Percentiles rank a stretch among this genome's conserved stretches.
Evolutionary conservation across 2,797 vertebrate species (phyloP).

Genomic region (Decapterus maruadsi): DNA sequence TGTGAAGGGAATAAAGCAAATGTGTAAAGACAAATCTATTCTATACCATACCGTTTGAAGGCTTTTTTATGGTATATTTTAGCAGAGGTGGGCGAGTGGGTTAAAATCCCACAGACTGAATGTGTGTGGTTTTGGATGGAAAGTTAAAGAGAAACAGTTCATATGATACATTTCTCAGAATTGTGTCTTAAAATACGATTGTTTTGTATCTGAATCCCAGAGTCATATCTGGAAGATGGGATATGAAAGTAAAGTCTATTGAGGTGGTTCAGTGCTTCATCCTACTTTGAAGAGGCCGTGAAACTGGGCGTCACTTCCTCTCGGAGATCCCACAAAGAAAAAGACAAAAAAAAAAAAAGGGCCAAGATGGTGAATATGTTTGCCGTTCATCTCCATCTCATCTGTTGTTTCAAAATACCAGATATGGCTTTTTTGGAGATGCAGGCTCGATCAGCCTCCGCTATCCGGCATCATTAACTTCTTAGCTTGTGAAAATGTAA

Average conservation of each 20-base stretch:
- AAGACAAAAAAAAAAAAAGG: conserved; percentile 11
- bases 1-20: conserved; percentile 34
- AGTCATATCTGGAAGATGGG: conserved; percentile 8
- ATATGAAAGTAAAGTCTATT: not conserved
- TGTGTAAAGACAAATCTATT: conserved; percentile 36
- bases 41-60: conserved; percentile 11
- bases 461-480: conserved; percentile 75
- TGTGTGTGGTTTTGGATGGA: conserved; percentile 8
- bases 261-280: conserved; percentile 16
- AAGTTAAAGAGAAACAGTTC: conserved; percentile 9
- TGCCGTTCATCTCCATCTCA: conserved; percentile 65
- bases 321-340: not conserved
- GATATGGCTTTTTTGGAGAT: conserved; percentile 62
- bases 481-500: conserved; percentile 88
- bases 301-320: not conserved
- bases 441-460: conserved; percentile 50
- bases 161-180: conserved; percentile 34
- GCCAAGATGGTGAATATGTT: conserved; percentile 57
- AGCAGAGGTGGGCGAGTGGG: not conserved
- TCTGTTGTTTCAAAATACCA: conserved; percentile 62
- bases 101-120: not conserved
- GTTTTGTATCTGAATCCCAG: conserved; percentile 45
- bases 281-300: conserved; percentile 3
- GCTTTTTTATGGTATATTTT: conserved; percentile 41
- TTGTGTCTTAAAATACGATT: conserved; percentile 28